phyloP scores from a whole-genome alignment of 2,113 vertebrate species.

The Calyptomena viridis region DNA sequence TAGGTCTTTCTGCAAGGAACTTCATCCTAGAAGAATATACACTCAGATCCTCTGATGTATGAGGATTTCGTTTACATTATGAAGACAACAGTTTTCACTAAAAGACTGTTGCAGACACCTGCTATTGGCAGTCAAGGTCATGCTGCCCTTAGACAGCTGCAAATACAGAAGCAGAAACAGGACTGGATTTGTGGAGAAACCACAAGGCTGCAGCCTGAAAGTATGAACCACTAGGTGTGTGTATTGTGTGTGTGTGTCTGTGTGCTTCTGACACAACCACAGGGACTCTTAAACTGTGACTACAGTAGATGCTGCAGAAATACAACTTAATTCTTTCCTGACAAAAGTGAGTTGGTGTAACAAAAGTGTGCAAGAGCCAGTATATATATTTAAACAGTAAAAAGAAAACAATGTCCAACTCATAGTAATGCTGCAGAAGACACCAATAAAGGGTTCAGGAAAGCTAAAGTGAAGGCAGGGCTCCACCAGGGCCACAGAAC shows the following conservation, averaged over 20 bases:
- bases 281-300: not conserved
- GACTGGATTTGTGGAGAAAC: not conserved
- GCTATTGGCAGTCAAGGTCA: not conserved
- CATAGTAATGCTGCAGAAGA: not conserved
- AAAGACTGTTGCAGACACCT: not conserved
- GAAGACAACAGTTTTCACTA: not conserved
- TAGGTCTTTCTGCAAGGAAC: not conserved
- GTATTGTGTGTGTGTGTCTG: not conserved
- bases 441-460: not conserved
- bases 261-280: not conserved
- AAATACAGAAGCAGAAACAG: not conserved
- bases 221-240: not conserved
- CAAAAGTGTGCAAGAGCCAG: not conserved
- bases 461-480: not conserved
- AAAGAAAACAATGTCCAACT: not conserved
- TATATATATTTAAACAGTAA: not conserved
- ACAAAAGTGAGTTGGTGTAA: not conserved
- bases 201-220: not conserved
- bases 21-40: not conserved
- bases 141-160: not conserved
- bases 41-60: not conserved
- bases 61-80: not conserved
- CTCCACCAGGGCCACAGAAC: not conserved
- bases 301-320: not conserved
- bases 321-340: not conserved